Evolutionary conservation across 2,888 invertebrate genomes (phyloP).

Genomic region (Plebejus melissa): DNA sequence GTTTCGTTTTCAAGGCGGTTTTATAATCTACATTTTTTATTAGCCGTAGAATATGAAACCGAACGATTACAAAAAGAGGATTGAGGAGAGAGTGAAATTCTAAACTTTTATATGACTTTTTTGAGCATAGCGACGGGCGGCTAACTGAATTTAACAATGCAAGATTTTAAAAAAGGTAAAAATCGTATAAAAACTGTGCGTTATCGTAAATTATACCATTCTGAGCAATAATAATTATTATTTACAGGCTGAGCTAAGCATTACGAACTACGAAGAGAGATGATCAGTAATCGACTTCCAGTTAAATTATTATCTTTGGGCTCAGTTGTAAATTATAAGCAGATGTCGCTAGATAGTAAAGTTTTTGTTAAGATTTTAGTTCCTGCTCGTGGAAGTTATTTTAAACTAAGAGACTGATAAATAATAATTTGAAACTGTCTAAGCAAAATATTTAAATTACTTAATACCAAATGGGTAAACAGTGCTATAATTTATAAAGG

Average conservation of each 20-base stretch:
- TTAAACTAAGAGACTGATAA: not conserved
- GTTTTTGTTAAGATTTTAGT: slow-evolving; percentile 15
- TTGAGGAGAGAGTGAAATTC: not conserved
- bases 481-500: not conserved
- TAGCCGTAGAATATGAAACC: slow-evolving; percentile 20
- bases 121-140: not conserved
- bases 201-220: not conserved
- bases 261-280: not conserved
- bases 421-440: not conserved
- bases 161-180: not conserved
- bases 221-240: not conserved
- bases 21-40: slow-evolving; percentile 26
- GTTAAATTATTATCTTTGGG: not conserved
- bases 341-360: slow-evolving; percentile 22
- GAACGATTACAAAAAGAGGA: slow-evolving; percentile 19
- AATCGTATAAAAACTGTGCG: not conserved
- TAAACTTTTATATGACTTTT: not conserved
- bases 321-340: slow-evolving; percentile 8
- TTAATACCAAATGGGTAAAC: not conserved
- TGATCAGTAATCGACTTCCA: not conserved
- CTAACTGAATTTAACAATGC: not conserved
- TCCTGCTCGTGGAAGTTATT: not conserved
- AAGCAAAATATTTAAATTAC: too few relatives aligned
- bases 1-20: slow-evolving; percentile 29
- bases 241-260: slow-evolving; percentile 6